phyloP scores from a whole-genome alignment of 2,888 invertebrate species.

The Caenorhabditis plicata region DNA sequence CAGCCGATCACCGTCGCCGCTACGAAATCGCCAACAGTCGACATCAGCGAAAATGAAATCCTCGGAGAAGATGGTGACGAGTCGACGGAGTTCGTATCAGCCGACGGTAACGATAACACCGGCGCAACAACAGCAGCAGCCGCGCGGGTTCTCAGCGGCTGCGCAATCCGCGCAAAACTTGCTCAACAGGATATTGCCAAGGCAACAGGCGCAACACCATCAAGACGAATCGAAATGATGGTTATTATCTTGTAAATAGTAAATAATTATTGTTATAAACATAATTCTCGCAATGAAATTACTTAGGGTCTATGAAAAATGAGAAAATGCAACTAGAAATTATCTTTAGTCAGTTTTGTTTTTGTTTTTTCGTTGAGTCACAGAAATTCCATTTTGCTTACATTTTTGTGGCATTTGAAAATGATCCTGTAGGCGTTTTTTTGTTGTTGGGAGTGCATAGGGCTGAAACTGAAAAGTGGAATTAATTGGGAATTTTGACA shows the following conservation, averaged over 20 bases:
- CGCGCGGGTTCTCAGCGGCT: constrained; percentile 27
- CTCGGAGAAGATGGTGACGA: background rate
- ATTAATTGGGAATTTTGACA: no score
- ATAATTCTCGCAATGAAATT: no score
- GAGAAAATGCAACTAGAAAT: background rate
- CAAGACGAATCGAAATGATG: background rate
- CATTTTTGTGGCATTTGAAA: no score
- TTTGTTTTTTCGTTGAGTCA: background rate
- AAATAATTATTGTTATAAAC: no score
- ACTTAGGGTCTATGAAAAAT: no score
- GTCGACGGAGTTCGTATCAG: constrained; percentile 23
- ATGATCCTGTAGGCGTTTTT: no score
- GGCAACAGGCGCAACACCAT: constrained; percentile 1
- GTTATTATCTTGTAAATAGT: no score
- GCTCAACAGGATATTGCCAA: constrained; percentile 23
- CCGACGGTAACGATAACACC: constrained; percentile 12
- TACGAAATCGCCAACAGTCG: background rate
- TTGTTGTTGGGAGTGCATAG: no score
- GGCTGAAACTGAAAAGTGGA: no score
- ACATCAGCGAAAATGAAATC: background rate
- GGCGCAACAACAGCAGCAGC: constrained; percentile 2
- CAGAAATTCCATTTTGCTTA: no score
- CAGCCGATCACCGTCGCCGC: background rate
- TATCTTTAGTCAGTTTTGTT: background rate
- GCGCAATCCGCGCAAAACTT: constrained; percentile 30